phyloP scores from a whole-genome alignment of 2,888 invertebrate genomes.

The Himalopsyche japonica region DNA sequence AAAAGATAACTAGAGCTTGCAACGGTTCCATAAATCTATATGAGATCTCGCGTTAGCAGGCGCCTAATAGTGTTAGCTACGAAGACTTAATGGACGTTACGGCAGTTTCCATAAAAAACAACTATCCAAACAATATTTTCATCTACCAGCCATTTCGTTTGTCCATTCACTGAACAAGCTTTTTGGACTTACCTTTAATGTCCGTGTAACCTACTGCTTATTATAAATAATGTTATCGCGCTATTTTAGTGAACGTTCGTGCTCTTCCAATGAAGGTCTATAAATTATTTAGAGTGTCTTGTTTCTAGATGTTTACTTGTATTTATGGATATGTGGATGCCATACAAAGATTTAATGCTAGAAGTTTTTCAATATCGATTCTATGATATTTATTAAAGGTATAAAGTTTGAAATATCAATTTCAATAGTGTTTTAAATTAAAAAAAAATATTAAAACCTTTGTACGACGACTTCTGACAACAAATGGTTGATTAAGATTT shows the following conservation, averaged over 20 bases:
- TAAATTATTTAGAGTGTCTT: not conserved
- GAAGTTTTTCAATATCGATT: too few species aligned
- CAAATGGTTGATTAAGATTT: too few species aligned
- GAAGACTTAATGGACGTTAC: conserved; percentile 6
- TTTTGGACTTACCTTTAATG: not conserved
- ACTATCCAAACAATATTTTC: conserved; percentile 23
- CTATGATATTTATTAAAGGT: too few species aligned
- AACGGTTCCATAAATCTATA: conserved; percentile 8
- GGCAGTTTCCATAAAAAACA: conserved; percentile 18
- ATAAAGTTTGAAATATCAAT: too few species aligned
- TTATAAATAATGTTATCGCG: not conserved
- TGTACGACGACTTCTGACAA: too few species aligned
- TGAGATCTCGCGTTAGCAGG: conserved; percentile 2
- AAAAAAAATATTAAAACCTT: too few species aligned
- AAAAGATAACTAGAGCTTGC: not conserved
- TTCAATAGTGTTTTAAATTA: too few species aligned
- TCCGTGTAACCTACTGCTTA: not conserved
- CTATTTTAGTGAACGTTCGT: not conserved
- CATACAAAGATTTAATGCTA: not conserved
- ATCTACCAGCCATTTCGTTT: not conserved
- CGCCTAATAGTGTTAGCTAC: not conserved
- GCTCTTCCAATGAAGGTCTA: not conserved
- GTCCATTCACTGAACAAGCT: conserved; percentile 1
- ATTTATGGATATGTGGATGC: not conserved
- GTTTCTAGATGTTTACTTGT: not conserved